phyloP scores from a whole-genome alignment of 64 coral and sea anemone species.

The Pachyseris speciosa region DNA sequence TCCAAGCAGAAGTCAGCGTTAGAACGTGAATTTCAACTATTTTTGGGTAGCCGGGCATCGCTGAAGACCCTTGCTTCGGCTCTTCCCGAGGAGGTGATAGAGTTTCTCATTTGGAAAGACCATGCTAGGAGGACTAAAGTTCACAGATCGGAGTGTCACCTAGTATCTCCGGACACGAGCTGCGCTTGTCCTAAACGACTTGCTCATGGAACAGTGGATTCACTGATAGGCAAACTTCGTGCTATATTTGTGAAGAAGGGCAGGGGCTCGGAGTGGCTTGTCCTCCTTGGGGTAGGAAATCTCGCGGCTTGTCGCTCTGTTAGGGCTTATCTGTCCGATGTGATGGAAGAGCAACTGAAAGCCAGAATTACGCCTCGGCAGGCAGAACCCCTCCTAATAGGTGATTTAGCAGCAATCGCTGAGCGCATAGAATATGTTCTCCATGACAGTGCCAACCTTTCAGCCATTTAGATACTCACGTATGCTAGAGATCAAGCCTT shows the following conservation, averaged over 20 bases:
- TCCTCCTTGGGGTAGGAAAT: background rate
- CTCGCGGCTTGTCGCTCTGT: background rate
- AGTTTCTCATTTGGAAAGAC: constrained; percentile 61
- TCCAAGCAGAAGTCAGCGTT: constrained; percentile 35
- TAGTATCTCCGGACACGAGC: background rate
- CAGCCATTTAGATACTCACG: background rate
- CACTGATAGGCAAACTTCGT: constrained; percentile 23
- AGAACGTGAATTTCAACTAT: background rate
- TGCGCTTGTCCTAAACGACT: constrained; percentile 37
- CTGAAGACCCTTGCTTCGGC: background rate
- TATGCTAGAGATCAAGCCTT: background rate
- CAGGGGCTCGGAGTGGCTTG: background rate
- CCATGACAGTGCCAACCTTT: background rate
- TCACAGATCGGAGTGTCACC: background rate
- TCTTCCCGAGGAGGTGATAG: background rate
- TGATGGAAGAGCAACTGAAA: background rate
- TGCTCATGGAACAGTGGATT: constrained; percentile 29
- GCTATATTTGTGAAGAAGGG: background rate
- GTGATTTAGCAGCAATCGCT: background rate
- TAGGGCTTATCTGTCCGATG: background rate
- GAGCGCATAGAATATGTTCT: too few relatives aligned
- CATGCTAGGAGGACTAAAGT: constrained; percentile 5
- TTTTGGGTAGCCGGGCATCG: background rate
- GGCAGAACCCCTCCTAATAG: background rate
- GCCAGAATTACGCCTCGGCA: background rate